Conservation (phyloP, 2,113 vertebrate species). For the Otocyon megalotis region DNA sequence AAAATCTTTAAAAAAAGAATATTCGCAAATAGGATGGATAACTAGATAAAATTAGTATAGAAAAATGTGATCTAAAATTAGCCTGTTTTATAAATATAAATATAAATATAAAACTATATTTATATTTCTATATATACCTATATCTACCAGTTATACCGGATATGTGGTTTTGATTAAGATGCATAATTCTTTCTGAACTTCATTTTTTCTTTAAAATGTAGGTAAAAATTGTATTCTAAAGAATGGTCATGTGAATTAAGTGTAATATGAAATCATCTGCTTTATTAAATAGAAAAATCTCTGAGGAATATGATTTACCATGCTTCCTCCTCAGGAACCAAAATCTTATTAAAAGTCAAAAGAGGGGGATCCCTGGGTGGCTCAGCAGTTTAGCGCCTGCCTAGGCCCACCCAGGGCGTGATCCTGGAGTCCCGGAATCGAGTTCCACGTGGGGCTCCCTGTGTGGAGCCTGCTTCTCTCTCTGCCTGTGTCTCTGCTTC, state of each 20-base stretch:
- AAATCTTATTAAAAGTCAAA: neutral
- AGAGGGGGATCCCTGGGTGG: neutral
- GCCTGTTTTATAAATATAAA: neutral
- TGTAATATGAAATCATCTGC: neutral
- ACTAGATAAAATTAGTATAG: neutral
- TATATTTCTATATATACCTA: no score
- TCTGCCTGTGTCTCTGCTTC: no score
- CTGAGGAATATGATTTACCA: neutral
- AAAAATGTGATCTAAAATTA: constrained; percentile 26
- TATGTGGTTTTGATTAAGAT: neutral
- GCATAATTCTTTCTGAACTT: neutral
- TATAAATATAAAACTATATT: no score
- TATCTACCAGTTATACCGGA: neutral
- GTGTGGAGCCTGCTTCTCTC: no score
- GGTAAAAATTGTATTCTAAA: neutral
- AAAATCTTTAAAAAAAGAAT: neutral
- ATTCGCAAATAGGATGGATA: neutral
- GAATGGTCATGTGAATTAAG: neutral
- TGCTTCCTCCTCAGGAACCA: neutral
- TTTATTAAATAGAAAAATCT: neutral
- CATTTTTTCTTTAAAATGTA: constrained; percentile 1
- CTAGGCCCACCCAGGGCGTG: no score
- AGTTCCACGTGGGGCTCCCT: no score
- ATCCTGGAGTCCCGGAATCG: no score
- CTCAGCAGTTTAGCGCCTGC: no score